Base-by-base conservation (phyloP, 2,113 vertebrate genomes). In the Phylloscopus trochilus region DNA sequence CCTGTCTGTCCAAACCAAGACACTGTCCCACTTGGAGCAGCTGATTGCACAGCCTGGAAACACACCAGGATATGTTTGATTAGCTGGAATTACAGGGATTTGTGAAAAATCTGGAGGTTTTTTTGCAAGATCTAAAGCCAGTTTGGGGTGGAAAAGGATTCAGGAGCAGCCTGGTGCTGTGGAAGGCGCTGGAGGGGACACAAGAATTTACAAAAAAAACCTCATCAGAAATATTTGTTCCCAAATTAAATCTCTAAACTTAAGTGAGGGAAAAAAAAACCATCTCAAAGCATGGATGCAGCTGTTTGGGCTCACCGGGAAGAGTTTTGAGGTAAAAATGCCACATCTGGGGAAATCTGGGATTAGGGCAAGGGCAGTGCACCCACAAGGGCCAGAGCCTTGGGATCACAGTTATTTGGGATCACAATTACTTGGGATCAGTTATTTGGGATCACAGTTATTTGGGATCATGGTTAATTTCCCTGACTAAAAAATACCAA, bases 401-500 rank as follows among this genome's bases (percentile, higher is more conserved):
- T 22, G 55, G 67, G 49, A 35, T 90, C 9, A 43, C 1, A 30
- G 3, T 47, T 47, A n/a, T 47, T 47, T 47, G 33, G 64, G 31
- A n/a, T 47, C 64, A n/a, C 11, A 10, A 10, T 20, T 7, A 20
- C 41, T 86, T 39, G 74, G 13, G 27, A 5, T 10, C 11, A 28
- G 17, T 20, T 7, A 20, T 44, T 86, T 39, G 69, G 13, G 27
- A 5, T 10, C 11, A 28, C 39, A 39, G 39, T 20, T 6, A 19
- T 44, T 86, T 39, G 74, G 13, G 28, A 5, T 10, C 11, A 26
- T 0, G 1, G 24, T 49, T 41, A 4, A 39, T 51, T 66, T 22
- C 16, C 13, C 1, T 6, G 11, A 55, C 10, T 35, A n/a, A n/a
- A 12, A n/a, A 26, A 6, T 4, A 7, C 0, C 1, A n/a, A n/a